These are phyloP conservation scores for Cybosia mesomella DNA, from an alignment of 2,888 invertebrate species.

Conservation along the genomic window DNA sequence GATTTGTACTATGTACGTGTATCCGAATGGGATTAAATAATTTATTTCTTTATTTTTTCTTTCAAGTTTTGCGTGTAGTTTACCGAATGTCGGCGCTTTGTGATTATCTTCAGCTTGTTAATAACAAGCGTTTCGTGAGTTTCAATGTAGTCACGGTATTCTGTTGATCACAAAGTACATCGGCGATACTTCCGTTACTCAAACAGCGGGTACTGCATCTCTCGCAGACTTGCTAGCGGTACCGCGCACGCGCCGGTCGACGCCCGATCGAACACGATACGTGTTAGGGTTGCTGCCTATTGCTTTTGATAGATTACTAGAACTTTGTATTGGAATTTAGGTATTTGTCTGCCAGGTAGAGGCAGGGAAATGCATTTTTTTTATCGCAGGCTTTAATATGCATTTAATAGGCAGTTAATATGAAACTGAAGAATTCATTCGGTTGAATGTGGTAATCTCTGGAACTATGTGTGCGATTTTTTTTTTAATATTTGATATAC, in stretches of 20 bases:
- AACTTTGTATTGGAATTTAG: neutral
- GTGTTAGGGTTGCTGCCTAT: conserved; percentile 14
- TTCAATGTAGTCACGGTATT: neutral
- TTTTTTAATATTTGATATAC: neutral
- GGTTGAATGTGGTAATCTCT: neutral
- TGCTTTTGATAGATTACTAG: neutral
- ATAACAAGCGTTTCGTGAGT: neutral
- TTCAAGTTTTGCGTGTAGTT: neutral
- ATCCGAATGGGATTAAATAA: no score
- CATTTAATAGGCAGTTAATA: no score
- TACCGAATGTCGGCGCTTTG: neutral
- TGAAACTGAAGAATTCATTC: neutral
- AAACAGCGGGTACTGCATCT: conserved; percentile 38
- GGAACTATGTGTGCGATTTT: neutral
- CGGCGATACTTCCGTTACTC: conserved; percentile 32
- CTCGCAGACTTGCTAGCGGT: conserved; percentile 49
- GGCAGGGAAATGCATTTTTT: neutral
- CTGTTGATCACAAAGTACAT: conserved; percentile 13
- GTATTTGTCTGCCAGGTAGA: neutral
- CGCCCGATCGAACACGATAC: conserved; percentile 30
- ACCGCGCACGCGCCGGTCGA: conserved; percentile 45
- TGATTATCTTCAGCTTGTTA: neutral
- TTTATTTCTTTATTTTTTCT: no score
- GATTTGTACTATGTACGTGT: no score
- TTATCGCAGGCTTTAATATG: neutral